Base-by-base conservation (phyloP, 2,113 vertebrate species). In the Stegastes partitus region DNA sequence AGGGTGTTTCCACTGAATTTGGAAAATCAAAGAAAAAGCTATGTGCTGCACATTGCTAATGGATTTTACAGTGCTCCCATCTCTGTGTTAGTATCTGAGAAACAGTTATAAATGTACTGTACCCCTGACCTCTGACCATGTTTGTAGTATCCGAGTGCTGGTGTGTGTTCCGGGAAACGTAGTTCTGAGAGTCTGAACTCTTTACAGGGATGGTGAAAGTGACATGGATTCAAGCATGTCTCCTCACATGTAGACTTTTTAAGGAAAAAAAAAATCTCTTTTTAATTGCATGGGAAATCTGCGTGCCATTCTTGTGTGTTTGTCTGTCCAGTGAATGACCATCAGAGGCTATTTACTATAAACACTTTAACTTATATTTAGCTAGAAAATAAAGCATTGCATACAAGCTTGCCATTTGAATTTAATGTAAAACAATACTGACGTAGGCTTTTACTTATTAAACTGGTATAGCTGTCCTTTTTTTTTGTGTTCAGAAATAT, bases 241-340 rank as follows among this genome's bases (percentile, higher is more conserved):
- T 70, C 39, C 74, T 85, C 62, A 75, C 21, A 61, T 28, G 47
- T 61, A 53, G 50, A 54, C 5, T 59, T 34, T 34, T 37, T 75
- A n/a, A n/a, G n/a, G n/a, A n/a, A n/a, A n/a, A n/a, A n/a, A 23
- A 3, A 21, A 25, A 59, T 31, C 19, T 77, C 9, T 82, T 76
- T 89, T 82, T 79, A 76, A 82, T 66, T 93, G 92, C 86, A 93
- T 90, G 90, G 68, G 63, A 65, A 83, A 81, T 87, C 23, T 83
- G 54, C 57, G 86, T 92, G 88, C 88, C 88, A 87, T 90, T 79
- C 28, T 80, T 82, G 79, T 72, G 26, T 77, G 15, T 42, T 81
- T 73, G 70, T 88, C 74, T 77, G 77, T 87, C 68, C 26, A 55
- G 73, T 75, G 68, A 87, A 76, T 47, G 59, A 70, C 68, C 55